Percentiles rank a stretch among this genome's conserved stretches.
Evolutionary conservation across 2,888 invertebrate species (phyloP).

Genomic region (Alloscopus bannaensis): DNA sequence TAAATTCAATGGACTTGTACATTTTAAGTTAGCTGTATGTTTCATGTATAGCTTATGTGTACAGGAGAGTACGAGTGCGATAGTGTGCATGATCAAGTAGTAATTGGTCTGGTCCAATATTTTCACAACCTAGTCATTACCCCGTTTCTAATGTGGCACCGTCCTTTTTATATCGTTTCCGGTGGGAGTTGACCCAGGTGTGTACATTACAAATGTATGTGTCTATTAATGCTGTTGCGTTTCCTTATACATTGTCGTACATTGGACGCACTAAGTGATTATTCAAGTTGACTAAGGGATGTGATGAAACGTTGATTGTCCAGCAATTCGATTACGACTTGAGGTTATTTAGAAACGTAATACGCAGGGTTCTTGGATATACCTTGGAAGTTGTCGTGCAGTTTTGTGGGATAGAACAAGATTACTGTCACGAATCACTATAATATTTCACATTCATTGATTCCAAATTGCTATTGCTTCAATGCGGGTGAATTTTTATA

Average conservation of each 20-base stretch:
- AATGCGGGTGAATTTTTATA: constrained; percentile 1
- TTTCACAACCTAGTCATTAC: constrained; percentile 42
- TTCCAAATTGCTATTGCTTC: constrained; percentile 35
- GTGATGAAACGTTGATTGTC: not conserved
- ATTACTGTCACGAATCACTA: constrained; percentile 20
- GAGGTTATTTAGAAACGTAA: not conserved
- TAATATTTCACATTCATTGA: constrained; percentile 54
- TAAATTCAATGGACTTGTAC: too few relatives aligned
- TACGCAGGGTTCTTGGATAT: too few relatives aligned
- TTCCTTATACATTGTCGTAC: not conserved
- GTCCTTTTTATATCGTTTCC: constrained; percentile 60
- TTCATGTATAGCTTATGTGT: not conserved
- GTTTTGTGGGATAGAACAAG: not conserved
- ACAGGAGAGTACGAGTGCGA: not conserved
- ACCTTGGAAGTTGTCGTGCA: too few relatives aligned
- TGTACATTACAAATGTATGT: constrained; percentile 15
- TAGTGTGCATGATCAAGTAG: constrained; percentile 44
- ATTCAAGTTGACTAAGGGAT: not conserved
- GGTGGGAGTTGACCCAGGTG: constrained; percentile 71
- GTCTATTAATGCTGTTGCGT: not conserved
- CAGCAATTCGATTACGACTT: constrained; percentile 2
- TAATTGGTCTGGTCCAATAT: constrained; percentile 23
- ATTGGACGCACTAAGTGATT: constrained; percentile 4
- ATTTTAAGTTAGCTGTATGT: too few relatives aligned
- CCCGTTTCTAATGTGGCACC: constrained; percentile 46